Base-by-base conservation (phyloP, 2,113 vertebrate genomes). In the Calidris pygmaea region DNA sequence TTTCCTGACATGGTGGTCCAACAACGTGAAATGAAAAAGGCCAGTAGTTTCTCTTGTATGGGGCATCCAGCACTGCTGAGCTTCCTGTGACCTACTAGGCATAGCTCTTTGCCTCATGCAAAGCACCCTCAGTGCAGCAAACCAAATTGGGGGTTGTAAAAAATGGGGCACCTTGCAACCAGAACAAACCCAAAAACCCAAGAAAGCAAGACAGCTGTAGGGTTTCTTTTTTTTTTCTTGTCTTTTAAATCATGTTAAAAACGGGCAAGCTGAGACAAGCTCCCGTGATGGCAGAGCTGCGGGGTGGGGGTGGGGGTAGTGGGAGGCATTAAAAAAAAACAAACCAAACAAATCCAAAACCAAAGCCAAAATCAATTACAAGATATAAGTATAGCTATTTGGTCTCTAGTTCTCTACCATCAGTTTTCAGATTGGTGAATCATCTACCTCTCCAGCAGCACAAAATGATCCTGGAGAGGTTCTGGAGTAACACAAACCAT, bases 341-440 rank as follows among this genome's bases (percentile, higher is more conserved):
- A 43, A 43, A 47, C 48, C 23, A 24, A 8, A 29, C 58, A 89
- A 92, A 89, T 73, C 68, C 53, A 60, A 60, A 91, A 95, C 52
- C 91, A 96, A 96, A 95, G 74, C 82, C 62, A 73, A 96, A 89
- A 93, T 94, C 76, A 93, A 81, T 95, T 77, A 76, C n/a, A 82
- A 93, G 87, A 79, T 35, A 30, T 37, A 97, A 89, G 85, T 78
- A 83, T 29, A 91, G 81, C 89, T 93, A 87, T 90, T 90, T 84
- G 85, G 85, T 91, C 71, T 96, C 85, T 93, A 75, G 70, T 86
- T 81, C 55, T 91, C 88, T 87, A 93, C 74, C 73, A 91, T 32
- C 74, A 86, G 50, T 73, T 81, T 93, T 93, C 70, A 82, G 53
- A 80, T 2, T 60, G 90, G 80, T 95, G 96, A 93, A 90, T 96